Evolutionary conservation across 2,113 vertebrate genomes (phyloP).

Genomic region (Triplophysa rosa): DNA sequence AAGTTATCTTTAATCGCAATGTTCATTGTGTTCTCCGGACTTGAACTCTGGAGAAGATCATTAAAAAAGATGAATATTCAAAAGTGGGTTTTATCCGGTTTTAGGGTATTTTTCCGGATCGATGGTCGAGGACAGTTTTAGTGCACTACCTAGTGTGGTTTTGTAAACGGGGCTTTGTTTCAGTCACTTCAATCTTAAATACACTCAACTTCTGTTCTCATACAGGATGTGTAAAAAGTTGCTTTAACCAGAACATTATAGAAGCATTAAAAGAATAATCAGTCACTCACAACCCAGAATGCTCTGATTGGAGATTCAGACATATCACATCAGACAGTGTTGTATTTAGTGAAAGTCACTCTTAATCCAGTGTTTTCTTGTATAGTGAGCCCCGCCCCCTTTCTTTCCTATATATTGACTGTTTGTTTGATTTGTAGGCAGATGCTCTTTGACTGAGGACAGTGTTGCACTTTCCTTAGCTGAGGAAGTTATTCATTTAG

Average conservation of each 20-base stretch:
- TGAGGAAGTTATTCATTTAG: not conserved
- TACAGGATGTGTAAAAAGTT: not conserved
- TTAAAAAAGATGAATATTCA: not conserved
- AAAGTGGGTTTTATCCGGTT: not conserved
- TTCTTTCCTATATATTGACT: not conserved
- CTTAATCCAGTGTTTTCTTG: conserved; percentile 26
- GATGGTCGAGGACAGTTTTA: not conserved
- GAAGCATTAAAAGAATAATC: not conserved
- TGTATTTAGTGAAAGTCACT: conserved; percentile 32
- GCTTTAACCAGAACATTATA: not conserved
- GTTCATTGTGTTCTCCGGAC: conserved; percentile 16
- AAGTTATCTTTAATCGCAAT: conserved; percentile 25
- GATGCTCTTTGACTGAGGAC: conserved; percentile 7
- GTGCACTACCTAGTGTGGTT: conserved; percentile 34
- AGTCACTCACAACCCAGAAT: not conserved
- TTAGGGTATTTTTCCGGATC: conserved; percentile 2
- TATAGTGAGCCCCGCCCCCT: conserved; percentile 2
- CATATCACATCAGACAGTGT: conserved; percentile 34
- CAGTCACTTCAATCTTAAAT: conserved; percentile 24
- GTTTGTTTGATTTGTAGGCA: not conserved
- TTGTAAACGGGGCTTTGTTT: conserved; percentile 1
- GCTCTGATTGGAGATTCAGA: conserved; percentile 11
- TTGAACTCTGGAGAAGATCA: not conserved
- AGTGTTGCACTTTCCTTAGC: conserved; percentile 34
- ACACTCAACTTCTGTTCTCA: not conserved